Evolutionary conservation across 2,888 invertebrate genomes (phyloP).

Genomic region (Parnassius mnemosyne): DNA sequence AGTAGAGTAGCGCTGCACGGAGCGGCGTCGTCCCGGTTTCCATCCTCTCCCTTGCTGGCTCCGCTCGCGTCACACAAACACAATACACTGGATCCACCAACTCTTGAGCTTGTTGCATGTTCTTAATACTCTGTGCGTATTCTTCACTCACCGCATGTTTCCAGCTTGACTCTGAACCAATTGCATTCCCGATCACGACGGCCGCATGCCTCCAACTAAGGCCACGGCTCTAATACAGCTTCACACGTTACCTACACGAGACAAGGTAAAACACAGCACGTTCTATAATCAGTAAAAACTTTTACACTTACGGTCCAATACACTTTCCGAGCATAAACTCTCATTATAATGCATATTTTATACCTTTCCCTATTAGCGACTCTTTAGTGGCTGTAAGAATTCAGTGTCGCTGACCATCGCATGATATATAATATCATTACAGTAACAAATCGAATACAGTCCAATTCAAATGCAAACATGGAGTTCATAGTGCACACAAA

Average conservation of each 20-base stretch:
- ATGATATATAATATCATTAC: constrained; percentile 63
- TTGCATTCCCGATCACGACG: constrained; percentile 80
- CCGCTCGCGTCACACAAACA: constrained; percentile 76
- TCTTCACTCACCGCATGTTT: constrained; percentile 72
- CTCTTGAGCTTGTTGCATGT: constrained; percentile 73
- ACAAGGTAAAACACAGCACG: constrained; percentile 70
- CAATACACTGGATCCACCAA: constrained; percentile 49
- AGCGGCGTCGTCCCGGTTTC: constrained; percentile 57
- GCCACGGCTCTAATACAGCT: constrained; percentile 68
- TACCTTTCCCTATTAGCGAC: constrained; percentile 79
- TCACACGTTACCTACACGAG: constrained; percentile 76
- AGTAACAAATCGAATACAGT: constrained; percentile 51
- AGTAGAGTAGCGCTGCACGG: constrained; percentile 53
- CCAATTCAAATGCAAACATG: constrained; percentile 58
- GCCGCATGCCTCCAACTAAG: constrained; percentile 54
- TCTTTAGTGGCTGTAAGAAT: constrained; percentile 64
- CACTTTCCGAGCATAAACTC: constrained; percentile 66
- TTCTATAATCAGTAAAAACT: constrained; percentile 48
- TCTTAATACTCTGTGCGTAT: constrained; percentile 60
- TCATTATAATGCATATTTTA: constrained; percentile 78
- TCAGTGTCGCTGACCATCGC: constrained; percentile 73
- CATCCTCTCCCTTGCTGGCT: constrained; percentile 72
- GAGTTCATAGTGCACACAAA: constrained; percentile 62
- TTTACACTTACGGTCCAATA: constrained; percentile 63
- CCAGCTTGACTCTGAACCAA: constrained; percentile 68